Evolutionary conservation across 2,888 invertebrate genomes (phyloP).

Genomic region (Strigamia maritima): DNA sequence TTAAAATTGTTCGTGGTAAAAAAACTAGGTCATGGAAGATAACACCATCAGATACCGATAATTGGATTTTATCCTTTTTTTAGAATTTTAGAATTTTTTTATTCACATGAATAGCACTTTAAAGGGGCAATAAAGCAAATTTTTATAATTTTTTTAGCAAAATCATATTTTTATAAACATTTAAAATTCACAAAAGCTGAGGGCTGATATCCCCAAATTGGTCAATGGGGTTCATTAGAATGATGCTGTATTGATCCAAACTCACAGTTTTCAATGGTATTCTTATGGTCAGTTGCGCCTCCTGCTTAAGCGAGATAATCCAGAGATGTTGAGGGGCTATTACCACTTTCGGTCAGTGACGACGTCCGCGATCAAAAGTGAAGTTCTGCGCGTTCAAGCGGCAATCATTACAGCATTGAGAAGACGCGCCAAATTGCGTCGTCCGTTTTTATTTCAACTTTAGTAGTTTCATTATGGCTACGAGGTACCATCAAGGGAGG

Average conservation of each 20-base stretch:
- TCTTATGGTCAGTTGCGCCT: background rate
- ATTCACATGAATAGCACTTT: too few species aligned
- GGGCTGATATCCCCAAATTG: background rate
- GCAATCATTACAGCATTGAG: background rate
- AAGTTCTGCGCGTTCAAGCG: background rate
- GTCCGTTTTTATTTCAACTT: conserved; percentile 19
- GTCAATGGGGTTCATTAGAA: background rate
- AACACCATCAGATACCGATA: too few species aligned
- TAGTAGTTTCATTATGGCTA: background rate
- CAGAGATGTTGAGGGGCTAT: background rate
- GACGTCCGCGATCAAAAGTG: background rate
- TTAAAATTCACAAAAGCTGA: background rate
- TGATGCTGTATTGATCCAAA: background rate
- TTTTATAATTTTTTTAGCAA: too few species aligned
- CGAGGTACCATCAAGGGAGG: background rate
- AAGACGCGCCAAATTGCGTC: background rate
- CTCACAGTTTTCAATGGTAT: background rate
- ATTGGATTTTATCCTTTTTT: too few species aligned
- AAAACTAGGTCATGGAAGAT: too few species aligned
- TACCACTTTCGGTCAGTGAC: conserved; percentile 10
- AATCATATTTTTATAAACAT: too few species aligned
- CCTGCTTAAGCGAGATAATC: background rate
- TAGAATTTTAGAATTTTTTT: too few species aligned
- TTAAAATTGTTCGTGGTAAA: too few species aligned
- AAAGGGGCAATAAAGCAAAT: too few species aligned